Conservation (phyloP, 2,888 invertebrate species). For the Xanthorhoe spadicearia region DNA sequence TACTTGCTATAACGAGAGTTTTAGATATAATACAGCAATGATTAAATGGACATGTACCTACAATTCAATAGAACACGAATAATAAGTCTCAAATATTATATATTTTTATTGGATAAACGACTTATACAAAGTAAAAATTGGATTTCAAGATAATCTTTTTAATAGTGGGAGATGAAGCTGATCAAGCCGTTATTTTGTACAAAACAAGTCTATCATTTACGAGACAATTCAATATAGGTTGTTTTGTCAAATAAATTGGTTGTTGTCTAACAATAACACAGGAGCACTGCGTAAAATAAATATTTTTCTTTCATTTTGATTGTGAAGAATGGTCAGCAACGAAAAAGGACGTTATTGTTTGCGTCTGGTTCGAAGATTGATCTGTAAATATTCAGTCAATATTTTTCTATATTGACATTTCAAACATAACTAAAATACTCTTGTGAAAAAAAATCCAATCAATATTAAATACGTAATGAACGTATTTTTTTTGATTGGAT, state of each 20-base stretch:
- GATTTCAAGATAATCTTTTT: not conserved
- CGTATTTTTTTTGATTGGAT: no score
- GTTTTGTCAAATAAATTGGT: constrained; percentile 19
- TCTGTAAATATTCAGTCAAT: not conserved
- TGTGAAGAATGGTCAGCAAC: not conserved
- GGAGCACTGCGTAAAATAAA: constrained; percentile 13
- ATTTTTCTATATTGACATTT: no score
- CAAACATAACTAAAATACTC: no score
- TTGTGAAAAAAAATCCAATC: no score
- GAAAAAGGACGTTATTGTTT: constrained; percentile 9
- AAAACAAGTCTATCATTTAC: not conserved
- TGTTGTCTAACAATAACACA: constrained; percentile 15
- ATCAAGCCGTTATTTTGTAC: not conserved
- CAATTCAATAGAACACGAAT: no score
- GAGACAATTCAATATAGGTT: not conserved
- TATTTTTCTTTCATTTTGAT: constrained; percentile 22
- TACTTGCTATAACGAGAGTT: no score
- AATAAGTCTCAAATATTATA: no score
- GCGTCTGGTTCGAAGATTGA: constrained; percentile 13
- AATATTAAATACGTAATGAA: no score
- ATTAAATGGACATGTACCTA: no score
- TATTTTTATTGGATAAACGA: no score
- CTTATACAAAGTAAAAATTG: no score
- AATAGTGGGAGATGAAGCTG: not conserved
- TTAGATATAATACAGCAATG: no score